Evolutionary conservation across 2,888 invertebrate species (phyloP).

Genomic region (Taenaris catops): DNA sequence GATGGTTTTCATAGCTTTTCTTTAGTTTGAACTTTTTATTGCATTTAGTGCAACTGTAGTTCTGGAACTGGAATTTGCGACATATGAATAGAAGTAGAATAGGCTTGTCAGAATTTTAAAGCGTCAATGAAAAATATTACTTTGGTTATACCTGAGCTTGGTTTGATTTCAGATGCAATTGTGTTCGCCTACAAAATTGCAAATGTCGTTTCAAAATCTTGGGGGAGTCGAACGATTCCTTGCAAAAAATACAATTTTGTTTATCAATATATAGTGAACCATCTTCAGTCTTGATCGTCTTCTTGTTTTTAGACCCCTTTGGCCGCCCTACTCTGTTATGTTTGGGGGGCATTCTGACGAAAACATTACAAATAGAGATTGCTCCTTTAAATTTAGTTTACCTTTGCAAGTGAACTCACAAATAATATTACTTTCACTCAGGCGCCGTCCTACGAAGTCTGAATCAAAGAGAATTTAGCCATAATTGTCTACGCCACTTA

Average conservation of each 20-base stretch:
- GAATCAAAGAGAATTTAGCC: too few species aligned
- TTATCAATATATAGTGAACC: conserved; percentile 9
- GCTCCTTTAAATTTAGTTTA: conserved; percentile 28
- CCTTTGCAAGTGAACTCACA: conserved; percentile 31
- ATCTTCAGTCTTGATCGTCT: conserved; percentile 25
- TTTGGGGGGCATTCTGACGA: conserved; percentile 52
- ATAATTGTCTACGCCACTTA: too few species aligned
- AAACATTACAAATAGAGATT: conserved; percentile 28
- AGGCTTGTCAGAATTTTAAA: too few species aligned
- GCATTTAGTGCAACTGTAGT: conserved; percentile 77
- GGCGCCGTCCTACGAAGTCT: too few species aligned
- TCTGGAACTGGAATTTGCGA: too few species aligned
- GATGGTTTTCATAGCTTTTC: conserved; percentile 83
- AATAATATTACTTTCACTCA: conserved; percentile 73
- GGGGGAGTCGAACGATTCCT: conserved; percentile 12
- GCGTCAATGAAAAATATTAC: background rate
- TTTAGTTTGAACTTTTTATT: conserved; percentile 86
- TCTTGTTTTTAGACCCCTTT: conserved; percentile 39
- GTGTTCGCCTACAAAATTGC: conserved; percentile 6
- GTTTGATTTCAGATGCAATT: conserved; percentile 1
- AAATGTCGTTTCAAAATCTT: conserved; percentile 7
- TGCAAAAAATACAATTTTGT: conserved; percentile 15
- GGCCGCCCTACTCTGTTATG: conserved; percentile 45
- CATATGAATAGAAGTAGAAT: too few species aligned
- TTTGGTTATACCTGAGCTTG: conserved; percentile 2